Evolutionary conservation across 2,888 invertebrate species (phyloP).

Genomic region (Strigamia maritima): DNA sequence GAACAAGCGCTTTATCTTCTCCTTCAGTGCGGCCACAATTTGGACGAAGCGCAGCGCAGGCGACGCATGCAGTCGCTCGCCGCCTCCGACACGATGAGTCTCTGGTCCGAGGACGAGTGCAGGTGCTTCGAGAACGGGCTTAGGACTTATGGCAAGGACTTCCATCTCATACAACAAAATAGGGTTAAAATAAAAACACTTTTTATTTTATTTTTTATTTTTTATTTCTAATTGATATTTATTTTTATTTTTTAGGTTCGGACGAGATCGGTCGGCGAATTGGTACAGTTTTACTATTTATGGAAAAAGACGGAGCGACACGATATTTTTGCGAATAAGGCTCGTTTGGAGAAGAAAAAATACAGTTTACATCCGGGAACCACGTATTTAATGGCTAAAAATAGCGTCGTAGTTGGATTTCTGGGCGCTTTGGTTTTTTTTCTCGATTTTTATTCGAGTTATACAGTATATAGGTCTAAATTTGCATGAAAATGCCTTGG

Average conservation of each 20-base stretch:
- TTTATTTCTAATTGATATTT: no score
- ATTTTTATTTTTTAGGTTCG: constrained; percentile 61
- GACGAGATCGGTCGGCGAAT: constrained; percentile 90
- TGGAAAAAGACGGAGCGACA: constrained; percentile 99
- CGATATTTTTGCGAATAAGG: constrained; percentile 82
- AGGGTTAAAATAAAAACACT: constrained; percentile 64
- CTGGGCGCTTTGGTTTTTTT: no score
- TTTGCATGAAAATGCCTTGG: no score
- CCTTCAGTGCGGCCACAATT: constrained; percentile 89
- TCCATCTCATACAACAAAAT: constrained; percentile 86
- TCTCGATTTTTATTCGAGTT: no score
- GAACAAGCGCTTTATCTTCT: constrained; percentile 76
- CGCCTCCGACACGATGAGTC: constrained; percentile 70
- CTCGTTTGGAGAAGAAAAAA: constrained; percentile 85
- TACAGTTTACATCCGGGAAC: constrained; percentile 87
- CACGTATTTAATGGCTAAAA: constrained; percentile 59
- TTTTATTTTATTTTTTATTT: no score
- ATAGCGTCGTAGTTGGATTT: neutral
- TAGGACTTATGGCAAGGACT: constrained; percentile 91
- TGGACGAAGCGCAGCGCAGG: constrained; percentile 85
- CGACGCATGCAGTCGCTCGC: constrained; percentile 66
- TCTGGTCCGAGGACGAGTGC: constrained; percentile 97
- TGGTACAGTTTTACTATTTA: constrained; percentile 85
- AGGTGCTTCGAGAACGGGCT: constrained; percentile 94
- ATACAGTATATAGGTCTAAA: no score